These are phyloP conservation scores for Agrochola lota DNA, from an alignment of 2,888 invertebrate genomes.

Conservation along the genomic window DNA sequence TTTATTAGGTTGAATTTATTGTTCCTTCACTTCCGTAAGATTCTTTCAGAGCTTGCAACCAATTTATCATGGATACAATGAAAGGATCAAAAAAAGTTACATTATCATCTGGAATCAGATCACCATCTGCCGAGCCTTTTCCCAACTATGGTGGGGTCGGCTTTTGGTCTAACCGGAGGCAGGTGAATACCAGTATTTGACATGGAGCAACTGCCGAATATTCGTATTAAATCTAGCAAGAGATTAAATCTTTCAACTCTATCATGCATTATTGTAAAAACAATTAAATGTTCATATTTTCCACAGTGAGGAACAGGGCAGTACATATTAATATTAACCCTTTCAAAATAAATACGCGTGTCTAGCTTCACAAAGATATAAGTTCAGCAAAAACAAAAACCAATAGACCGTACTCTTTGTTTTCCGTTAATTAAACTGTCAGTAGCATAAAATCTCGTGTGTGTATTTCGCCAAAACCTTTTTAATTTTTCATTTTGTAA, in stretches of 20 bases:
- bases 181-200: too few species aligned
- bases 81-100: neutral
- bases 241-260: too few species aligned
- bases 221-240: neutral
- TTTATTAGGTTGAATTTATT: neutral
- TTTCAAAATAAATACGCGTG: neutral
- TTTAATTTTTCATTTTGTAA: conserved; percentile 40
- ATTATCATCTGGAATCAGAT: neutral
- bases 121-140: neutral
- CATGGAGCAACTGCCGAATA: neutral
- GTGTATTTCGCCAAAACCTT: conserved; percentile 27
- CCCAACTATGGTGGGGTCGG: neutral
- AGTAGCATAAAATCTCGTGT: conserved; percentile 39
- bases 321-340: neutral
- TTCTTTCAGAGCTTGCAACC: too few species aligned
- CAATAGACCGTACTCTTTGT: conserved; percentile 40
- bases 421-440: conserved; percentile 54
- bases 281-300: neutral
- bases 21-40: neutral
- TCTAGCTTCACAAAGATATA: conserved; percentile 7
- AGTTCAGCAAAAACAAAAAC: conserved; percentile 13
- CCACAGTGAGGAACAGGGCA: conserved; percentile 1
- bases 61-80: neutral
- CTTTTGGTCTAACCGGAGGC: neutral
- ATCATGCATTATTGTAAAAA: neutral